Evolutionary conservation across 2,113 vertebrate species (phyloP).

Genomic region (Rhipidura dahli): DNA sequence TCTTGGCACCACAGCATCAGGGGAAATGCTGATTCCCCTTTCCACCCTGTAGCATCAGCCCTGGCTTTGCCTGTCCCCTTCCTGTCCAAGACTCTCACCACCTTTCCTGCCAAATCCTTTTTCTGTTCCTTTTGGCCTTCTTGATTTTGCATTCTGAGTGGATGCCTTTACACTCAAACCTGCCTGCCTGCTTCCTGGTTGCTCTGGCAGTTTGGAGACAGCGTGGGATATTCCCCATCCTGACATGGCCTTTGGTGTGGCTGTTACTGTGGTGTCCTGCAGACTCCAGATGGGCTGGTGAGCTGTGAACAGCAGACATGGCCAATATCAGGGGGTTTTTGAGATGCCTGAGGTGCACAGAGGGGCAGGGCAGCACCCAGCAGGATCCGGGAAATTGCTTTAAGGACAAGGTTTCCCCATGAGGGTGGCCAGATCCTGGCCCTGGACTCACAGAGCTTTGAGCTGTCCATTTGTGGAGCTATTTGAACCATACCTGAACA

Average conservation of each 20-base stretch:
- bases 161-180: neutral
- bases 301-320: neutral
- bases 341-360: neutral
- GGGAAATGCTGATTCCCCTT: neutral
- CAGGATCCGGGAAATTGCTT: rapidly evolving
- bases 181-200: rapidly evolving
- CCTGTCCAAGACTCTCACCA: neutral
- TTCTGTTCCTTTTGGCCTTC: neutral
- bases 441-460: neutral
- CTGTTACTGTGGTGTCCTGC: rapidly evolving
- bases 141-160: neutral
- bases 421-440: neutral
- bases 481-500: neutral
- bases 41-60: neutral
- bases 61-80: neutral
- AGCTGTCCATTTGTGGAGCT: neutral
- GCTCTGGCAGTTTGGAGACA: neutral
- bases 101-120: neutral
- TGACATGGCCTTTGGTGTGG: neutral
- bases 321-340: rapidly evolving
- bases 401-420: neutral
- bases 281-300: neutral
- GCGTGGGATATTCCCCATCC: rapidly evolving
- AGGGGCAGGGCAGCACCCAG: neutral
- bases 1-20: rapidly evolving